phyloP scores from a whole-genome alignment of 2,797 vertebrate genomes.

The Parambassis ranga region DNA sequence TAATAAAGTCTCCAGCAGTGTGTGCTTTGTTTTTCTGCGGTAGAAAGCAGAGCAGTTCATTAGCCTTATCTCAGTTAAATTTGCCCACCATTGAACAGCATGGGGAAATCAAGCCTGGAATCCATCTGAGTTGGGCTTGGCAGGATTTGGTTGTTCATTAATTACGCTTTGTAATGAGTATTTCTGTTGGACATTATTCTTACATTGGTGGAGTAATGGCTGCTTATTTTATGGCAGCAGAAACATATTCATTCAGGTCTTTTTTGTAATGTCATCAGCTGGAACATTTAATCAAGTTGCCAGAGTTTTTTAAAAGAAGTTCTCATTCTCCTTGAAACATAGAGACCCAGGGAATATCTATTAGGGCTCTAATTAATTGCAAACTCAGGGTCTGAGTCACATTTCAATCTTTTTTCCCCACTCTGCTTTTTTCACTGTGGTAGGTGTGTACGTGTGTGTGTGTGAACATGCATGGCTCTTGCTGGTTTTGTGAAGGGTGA shows the following conservation, averaged over 20 bases:
- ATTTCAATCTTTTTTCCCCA: slow-evolving; percentile 52
- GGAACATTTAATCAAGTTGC: slow-evolving; percentile 59
- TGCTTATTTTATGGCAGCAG: slow-evolving; percentile 67
- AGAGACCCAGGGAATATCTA: slow-evolving; percentile 55
- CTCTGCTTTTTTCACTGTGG: slow-evolving; percentile 12
- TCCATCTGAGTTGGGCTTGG: slow-evolving; percentile 61
- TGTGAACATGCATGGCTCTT: slow-evolving; percentile 22
- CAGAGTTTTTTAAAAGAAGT: slow-evolving; percentile 47
- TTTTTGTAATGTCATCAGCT: slow-evolving; percentile 50
- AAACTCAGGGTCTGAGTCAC: slow-evolving; percentile 58
- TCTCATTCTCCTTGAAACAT: slow-evolving; percentile 59
- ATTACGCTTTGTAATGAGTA: slow-evolving; percentile 74
- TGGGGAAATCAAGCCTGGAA: slow-evolving; percentile 64
- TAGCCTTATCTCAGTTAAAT: slow-evolving; percentile 68
- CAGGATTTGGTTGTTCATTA: slow-evolving; percentile 75
- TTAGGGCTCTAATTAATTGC: slow-evolving; percentile 68
- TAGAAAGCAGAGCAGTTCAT: slow-evolving; percentile 55
- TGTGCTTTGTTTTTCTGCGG: slow-evolving; percentile 26
- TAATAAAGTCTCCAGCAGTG: slow-evolving; percentile 41
- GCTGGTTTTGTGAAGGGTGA: slow-evolving; percentile 35
- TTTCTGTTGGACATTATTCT: slow-evolving; percentile 74
- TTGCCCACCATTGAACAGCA: slow-evolving; percentile 61
- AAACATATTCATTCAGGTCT: slow-evolving; percentile 37
- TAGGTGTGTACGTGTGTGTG: slow-evolving; percentile 30
- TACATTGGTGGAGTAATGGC: slow-evolving; percentile 66